phyloP scores from a whole-genome alignment of 2,113 vertebrate species.

The Aptenodytes forsteri region DNA sequence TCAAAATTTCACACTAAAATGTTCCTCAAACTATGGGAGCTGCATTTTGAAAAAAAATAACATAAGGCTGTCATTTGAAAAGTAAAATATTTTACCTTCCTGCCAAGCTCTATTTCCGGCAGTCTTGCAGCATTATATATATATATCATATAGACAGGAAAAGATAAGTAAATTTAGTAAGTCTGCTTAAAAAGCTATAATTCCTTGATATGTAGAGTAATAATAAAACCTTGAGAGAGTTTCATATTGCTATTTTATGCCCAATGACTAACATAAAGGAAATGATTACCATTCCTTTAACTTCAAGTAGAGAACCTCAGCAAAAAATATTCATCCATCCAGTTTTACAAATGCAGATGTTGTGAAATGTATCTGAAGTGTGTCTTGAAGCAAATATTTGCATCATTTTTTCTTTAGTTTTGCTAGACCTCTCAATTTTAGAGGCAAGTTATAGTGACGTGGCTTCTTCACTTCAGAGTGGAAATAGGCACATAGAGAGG shows the following conservation, averaged over 20 bases:
- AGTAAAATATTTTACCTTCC: constrained; percentile 1
- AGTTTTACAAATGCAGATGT: background rate
- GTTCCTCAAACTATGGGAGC: background rate
- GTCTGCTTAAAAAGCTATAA: background rate
- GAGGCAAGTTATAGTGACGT: background rate
- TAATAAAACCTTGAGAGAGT: background rate
- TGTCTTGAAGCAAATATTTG: background rate
- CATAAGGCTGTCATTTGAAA: background rate
- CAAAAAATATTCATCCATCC: background rate
- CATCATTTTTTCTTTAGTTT: background rate
- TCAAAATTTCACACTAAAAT: background rate
- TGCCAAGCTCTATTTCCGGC: background rate
- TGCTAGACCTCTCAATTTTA: background rate
- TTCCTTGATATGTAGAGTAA: background rate
- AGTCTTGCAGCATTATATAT: background rate
- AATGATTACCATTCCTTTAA: background rate
- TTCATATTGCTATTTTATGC: background rate
- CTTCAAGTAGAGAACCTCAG: background rate
- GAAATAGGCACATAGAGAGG: background rate
- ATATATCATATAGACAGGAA: background rate
- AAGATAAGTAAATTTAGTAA: constrained; percentile 2
- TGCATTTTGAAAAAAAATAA: background rate
- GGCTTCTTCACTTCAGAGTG: background rate
- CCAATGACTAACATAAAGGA: background rate
- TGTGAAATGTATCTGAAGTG: background rate